phyloP scores from a whole-genome alignment of 2,113 vertebrate genomes.

The Sakesphorus luctuosus region DNA sequence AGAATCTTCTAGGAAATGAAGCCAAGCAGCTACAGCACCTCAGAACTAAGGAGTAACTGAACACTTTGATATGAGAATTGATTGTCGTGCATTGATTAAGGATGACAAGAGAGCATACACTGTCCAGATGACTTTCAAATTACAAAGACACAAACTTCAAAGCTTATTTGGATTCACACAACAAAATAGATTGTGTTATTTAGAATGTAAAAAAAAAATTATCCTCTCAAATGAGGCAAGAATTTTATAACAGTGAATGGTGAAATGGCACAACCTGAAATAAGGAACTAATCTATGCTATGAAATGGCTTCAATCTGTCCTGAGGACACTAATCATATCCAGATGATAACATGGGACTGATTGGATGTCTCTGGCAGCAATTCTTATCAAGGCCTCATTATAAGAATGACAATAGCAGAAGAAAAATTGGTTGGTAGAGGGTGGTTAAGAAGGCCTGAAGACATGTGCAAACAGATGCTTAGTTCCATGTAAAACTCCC shows the following conservation, averaged over 20 bases:
- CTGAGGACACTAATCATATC: slow-evolving; percentile 81
- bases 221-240: slow-evolving; percentile 59
- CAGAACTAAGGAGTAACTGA: slow-evolving; percentile 7
- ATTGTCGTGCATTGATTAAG: slow-evolving; percentile 64
- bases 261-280: slow-evolving; percentile 80
- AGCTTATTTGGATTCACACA: slow-evolving; percentile 60
- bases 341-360: slow-evolving; percentile 77
- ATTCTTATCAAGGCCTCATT: slow-evolving; percentile 49
- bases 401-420: slow-evolving; percentile 27
- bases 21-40: slow-evolving; percentile 30
- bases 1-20: slow-evolving; percentile 42
- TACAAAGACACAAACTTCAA: slow-evolving; percentile 76
- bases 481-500: not conserved
- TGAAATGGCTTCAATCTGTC: slow-evolving; percentile 87
- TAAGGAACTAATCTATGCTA: slow-evolving; percentile 86
- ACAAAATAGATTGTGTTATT: slow-evolving; percentile 68
- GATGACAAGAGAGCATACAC: slow-evolving; percentile 51
- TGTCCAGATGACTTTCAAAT: slow-evolving; percentile 63
- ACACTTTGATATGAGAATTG: slow-evolving; percentile 76
- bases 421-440: slow-evolving; percentile 18
- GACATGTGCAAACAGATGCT: slow-evolving; percentile 14
- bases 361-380: slow-evolving; percentile 61
- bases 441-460: slow-evolving; percentile 1
- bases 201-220: slow-evolving; percentile 35
- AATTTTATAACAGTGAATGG: slow-evolving; percentile 67